Evolutionary conservation across 2,113 vertebrate genomes (phyloP).

Genomic region (Pseudonaja textilis): DNA sequence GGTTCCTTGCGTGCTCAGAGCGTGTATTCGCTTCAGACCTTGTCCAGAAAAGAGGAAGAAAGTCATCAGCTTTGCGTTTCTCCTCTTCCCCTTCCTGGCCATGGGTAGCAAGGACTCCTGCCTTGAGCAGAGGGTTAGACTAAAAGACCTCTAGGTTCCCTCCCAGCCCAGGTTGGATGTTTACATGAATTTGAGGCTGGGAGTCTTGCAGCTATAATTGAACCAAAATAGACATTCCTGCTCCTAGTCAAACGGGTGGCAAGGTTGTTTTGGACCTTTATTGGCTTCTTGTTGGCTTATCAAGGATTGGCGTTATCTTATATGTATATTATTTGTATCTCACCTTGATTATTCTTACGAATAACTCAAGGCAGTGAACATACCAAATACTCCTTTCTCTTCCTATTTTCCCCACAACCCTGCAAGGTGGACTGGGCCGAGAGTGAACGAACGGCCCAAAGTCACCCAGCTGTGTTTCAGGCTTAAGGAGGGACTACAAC

Average conservation of each 20-base stretch:
- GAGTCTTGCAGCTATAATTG: background rate
- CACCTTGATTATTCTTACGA: too few relatives aligned
- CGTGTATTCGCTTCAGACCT: conserved; percentile 90
- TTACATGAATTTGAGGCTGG: background rate
- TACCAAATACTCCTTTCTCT: too few relatives aligned
- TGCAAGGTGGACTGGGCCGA: too few relatives aligned
- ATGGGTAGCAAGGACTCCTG: background rate
- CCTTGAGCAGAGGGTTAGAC: background rate
- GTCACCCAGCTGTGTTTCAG: too few relatives aligned
- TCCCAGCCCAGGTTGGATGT: background rate
- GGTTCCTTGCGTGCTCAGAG: conserved; percentile 87
- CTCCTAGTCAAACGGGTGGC: background rate
- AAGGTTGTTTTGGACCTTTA: background rate
- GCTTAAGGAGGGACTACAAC: too few relatives aligned
- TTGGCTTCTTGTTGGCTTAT: background rate
- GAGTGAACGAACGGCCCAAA: too few relatives aligned
- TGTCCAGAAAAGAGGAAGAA: background rate
- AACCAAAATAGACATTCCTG: background rate
- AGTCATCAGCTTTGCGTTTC: fast-evolving
- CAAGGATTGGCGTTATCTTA: background rate
- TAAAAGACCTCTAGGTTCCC: background rate
- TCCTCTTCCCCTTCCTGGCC: background rate
- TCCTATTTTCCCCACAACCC: too few relatives aligned
- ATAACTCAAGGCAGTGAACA: too few relatives aligned
- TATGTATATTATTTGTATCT: too few relatives aligned